Percentiles rank a stretch among this genome's conserved stretches.
These are phyloP conservation scores for Lepidurus packardi DNA, from an alignment of 1,140 invertebrate genomes.

Conservation along the genomic window DNA sequence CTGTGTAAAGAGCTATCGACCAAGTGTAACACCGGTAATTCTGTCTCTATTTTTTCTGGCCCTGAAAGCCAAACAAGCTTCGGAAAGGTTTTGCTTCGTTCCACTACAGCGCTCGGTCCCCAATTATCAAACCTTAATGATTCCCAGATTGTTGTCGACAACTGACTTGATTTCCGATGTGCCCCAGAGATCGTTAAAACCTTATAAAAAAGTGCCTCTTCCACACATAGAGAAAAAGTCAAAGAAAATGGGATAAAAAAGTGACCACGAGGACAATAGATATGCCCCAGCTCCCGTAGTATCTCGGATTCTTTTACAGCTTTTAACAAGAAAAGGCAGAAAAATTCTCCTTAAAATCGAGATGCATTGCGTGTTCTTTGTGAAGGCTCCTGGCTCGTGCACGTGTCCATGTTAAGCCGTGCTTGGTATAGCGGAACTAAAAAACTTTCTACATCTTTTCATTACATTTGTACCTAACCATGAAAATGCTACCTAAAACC, in stretches of 20 bases:
- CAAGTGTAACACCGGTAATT: constrained; percentile 21
- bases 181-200: not conserved
- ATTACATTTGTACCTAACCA: constrained; percentile 1
- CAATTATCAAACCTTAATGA: constrained; percentile 19
- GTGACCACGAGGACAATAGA: not conserved
- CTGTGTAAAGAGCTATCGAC: constrained; percentile 20
- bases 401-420: not conserved
- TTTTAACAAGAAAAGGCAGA: not conserved
- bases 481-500: not conserved
- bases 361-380: constrained; percentile 2
- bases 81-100: constrained; percentile 7
- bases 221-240: not conserved
- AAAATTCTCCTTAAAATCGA: not conserved
- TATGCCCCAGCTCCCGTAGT: not conserved
- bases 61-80: not conserved
- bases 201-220: not conserved
- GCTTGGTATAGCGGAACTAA: not conserved
- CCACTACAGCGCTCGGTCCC: not conserved
- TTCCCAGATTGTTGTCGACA: constrained; percentile 14
- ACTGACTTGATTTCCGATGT: constrained; percentile 22
- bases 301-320: not conserved
- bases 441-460: not conserved
- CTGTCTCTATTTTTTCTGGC: not conserved
- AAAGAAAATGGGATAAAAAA: not conserved
- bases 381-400: not conserved